Evolutionary conservation across 1,140 invertebrate genomes (phyloP), one percentile per base, ranked within the genome.

Genomic region (Drusus annulatus): DNA sequence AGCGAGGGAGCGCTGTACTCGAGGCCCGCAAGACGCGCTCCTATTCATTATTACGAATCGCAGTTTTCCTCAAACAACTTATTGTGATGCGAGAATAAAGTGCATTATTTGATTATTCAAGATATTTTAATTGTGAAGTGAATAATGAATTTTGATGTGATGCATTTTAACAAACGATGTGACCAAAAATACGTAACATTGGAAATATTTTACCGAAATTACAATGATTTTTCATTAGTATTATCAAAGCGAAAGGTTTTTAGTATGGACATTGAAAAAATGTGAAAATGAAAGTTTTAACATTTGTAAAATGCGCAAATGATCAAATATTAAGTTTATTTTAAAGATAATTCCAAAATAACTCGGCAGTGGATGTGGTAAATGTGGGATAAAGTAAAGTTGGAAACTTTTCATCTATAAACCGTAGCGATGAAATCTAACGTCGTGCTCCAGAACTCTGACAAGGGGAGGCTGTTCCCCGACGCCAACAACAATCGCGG

Each of bases 401-500:
- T 36, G 31, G 52, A 54, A n/a, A n/a, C 8, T 19, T 19, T 56
- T 6, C 0, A 17, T 17, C 8, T 56, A 17, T 56, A 17, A 7
- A 56, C 8, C n/a, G n/a, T 50, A 4, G 68, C 28, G 28, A 82
- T 82, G 81, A 82, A 82, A 60, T 80, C 81, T 0, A 80, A 68
- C 51, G 54, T 75, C 69, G 69, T 79, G 71, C 60, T 81, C 17
- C 80, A 79, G 51, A 52, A 25, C 3, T 65, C 65, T 50, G 56
- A 19, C 23, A 51, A 31, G 10, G 76, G 36, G 58, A 23, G 65
- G 16, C 65, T 80, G 0, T 82, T 82, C 31, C 76, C 78, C 50
- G 81, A 82, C 62, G 65, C 81, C 7, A 82, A 82, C 69, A 82
- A 82, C 68, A 82, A 82, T 28, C 51, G 62, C 17, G 56, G 36